Evolutionary conservation across 2,797 vertebrate species (phyloP), one percentile per base, ranked within the genome.

Genomic region (Gambelia wislizenii): DNA sequence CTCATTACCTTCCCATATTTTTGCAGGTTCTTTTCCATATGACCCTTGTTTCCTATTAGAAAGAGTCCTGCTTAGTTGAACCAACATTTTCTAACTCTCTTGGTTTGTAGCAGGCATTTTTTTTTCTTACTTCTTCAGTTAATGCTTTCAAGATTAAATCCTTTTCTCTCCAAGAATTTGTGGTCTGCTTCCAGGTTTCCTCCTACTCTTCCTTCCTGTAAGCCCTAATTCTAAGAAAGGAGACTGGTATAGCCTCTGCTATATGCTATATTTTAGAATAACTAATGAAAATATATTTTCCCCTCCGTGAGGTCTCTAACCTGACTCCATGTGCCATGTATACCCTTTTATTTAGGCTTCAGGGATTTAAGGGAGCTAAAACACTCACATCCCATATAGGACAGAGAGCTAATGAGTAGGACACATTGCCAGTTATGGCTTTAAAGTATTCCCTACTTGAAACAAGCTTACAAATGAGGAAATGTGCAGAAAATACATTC

Each of bases 281-380:
- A 91, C 91, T 77, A 91, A 91, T 92, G 69, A 87, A 88, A 90
- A 92, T 54, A 36, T 94, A 4, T 33, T 86, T 89, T 42, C 39
- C 30, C 12, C 54, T 0, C 30, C 25, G 83, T 27, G 59, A 89
- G 84, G 3, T 27, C 91, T 49, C 91, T 84, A 54, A 75, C 85
- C 30, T 85, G 44, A 89, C 86, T 86, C 86, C 80, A 89, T 61
- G 49, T 22, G 54, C 84, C 76, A 72, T 4, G 59, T 87, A 39
- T 16, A 82, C 4, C 33, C 6, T 0, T 87, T 91, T 87, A 79
- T 81, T 87, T 59, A 1, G 30, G 79, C 18, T 92, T 56, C 3
- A 59, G 89, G 86, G 54, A 25, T n/a, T 88, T 94, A 47, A 85
- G 91, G 88, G 83, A 44, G 89, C 36, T 3, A 44, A 84, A 33